Evolutionary conservation across 2,797 vertebrate species (phyloP), one percentile per base, ranked within the genome.

Genomic region (Vireo griseus): DNA sequence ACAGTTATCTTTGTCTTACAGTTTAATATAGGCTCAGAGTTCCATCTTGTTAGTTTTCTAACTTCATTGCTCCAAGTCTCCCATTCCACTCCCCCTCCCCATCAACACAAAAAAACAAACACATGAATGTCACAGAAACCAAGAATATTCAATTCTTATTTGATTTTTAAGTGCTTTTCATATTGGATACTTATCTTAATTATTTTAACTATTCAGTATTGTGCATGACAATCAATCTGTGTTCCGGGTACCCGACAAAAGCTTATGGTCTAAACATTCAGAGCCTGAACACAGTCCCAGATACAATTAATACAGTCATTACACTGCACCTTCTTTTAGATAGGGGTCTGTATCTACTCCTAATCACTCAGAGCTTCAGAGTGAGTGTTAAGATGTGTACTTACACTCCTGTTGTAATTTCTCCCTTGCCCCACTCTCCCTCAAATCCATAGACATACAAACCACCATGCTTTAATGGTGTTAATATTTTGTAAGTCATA

Each of bases 401-500:
- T 84, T 51, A 51, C 9, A 61, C 18, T 65, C 14, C 13, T 20
- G 55, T 15, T 13, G 8, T 18, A 74, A 68, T 2, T 20, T 25
- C 28, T 61, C 20, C 42, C n/a, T 65, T 76, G 10, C 5, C 7
- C 20, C 6, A 7, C 14, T 52, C 31, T 37, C 44, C 11, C 35
- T 47, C 33, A 90, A 93, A 90, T 42, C 39, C 72, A 80, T 0
- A 62, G 44, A 51, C 9, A 29, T 18, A 72, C 31, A 25, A 28
- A 55, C 3, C 16, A 54, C 13, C 22, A 24, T 0, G 2, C 13
- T 54, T 72, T 18, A 88, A 77, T 4, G 3, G 73, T 1, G 1
- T 47, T 29, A 17, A 4, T 63, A 65, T 65, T 76, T 76, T 65
- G 0, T 42, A 76, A 79, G 33, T 42, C 35, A 48, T 24, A 65